A percentile compares a stretch with the other conserved stretches of the same genome.
These are phyloP conservation scores for Cyprinodon brontotheroides DNA, from an alignment of 2,113 vertebrate species.

Conservation along the genomic window DNA sequence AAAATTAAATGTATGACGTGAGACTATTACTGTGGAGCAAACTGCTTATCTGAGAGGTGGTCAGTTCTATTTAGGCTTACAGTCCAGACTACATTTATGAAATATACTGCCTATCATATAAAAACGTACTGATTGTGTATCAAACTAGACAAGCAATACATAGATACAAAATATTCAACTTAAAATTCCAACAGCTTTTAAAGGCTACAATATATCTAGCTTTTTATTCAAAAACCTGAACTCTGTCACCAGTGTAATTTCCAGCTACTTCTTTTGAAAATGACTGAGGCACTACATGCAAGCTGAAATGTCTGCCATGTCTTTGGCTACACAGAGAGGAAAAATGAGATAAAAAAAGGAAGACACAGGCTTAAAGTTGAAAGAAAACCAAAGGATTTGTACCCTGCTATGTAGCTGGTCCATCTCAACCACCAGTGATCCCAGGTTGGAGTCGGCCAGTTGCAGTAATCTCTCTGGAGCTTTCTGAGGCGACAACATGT, in stretches of 20 bases:
- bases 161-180: neutral
- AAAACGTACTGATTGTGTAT: neutral
- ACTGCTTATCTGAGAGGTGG: no score
- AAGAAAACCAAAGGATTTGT: constrained; percentile 16
- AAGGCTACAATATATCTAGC: neutral
- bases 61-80: no score
- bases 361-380: constrained; percentile 3
- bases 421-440: constrained; percentile 91
- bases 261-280: neutral
- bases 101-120: neutral
- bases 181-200: neutral
- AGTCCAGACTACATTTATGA: neutral
- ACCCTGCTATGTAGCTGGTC: constrained; percentile 95
- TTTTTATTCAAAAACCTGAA: neutral
- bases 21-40: no score
- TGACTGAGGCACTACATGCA: neutral
- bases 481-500: constrained; percentile 94
- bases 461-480: constrained; percentile 92
- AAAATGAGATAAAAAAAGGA: constrained; percentile 8
- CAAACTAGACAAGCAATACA: no score
- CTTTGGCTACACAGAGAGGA: neutral
- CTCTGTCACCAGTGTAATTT: neutral
- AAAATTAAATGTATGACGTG: no score
- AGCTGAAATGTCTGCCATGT: constrained; percentile 7
- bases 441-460: constrained; percentile 90